Evolutionary conservation across 2,797 vertebrate genomes (phyloP).

Genomic region (Apogon hyalosoma): DNA sequence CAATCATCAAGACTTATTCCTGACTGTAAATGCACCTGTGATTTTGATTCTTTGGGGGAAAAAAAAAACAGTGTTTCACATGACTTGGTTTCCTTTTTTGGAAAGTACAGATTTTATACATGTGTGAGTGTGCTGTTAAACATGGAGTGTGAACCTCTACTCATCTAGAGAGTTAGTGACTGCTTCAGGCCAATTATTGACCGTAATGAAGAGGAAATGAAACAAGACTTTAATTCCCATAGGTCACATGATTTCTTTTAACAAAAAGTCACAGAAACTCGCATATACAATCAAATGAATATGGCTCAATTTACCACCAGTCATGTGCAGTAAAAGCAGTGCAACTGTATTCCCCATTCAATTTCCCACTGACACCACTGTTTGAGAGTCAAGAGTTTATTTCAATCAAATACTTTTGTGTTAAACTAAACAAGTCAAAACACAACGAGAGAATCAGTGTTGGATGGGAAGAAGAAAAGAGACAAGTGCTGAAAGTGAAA

Average conservation of each 20-base stretch:
- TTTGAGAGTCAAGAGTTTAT: background rate
- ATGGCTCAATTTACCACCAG: constrained; percentile 16
- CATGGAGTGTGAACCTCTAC: constrained; percentile 2
- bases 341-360: background rate
- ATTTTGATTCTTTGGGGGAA: background rate
- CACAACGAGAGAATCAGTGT: too few relatives aligned
- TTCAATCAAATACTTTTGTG: too few relatives aligned
- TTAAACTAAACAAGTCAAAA: background rate
- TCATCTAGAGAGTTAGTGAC: constrained; percentile 24
- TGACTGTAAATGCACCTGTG: background rate
- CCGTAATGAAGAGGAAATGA: constrained; percentile 69
- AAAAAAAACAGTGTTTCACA: background rate
- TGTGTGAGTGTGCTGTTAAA: background rate
- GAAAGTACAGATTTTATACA: constrained; percentile 31
- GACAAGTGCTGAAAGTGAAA: too few relatives aligned
- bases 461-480: too few relatives aligned
- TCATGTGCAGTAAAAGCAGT: too few relatives aligned
- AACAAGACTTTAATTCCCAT: constrained; percentile 63
- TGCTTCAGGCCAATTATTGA: constrained; percentile 50
- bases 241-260: constrained; percentile 55
- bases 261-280: constrained; percentile 32
- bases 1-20: constrained; percentile 3
- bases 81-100: constrained; percentile 23
- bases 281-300: constrained; percentile 15
- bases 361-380: background rate